Evolutionary conservation across 2,797 vertebrate species (phyloP), one percentile per base, ranked within the genome.

Genomic region (Hylomyscus alleni): DNA sequence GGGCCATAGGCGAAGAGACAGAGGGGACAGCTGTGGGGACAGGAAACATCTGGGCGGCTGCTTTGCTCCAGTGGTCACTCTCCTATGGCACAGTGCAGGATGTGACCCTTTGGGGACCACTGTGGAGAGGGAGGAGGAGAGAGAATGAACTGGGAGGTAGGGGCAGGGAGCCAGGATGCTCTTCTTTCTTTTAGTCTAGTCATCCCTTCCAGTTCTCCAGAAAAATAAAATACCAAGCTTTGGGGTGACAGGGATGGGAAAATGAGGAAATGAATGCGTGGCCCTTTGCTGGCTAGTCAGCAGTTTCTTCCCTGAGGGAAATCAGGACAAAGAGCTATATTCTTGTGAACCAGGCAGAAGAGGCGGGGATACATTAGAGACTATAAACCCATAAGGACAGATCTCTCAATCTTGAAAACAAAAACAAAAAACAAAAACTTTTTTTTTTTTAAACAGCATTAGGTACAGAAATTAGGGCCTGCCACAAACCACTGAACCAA

Each of bases 21-120:
- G 3, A 47, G 29, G 54, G 67, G 47, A 62, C 90, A n/a, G 44
- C 56, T 6, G 4, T 0, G 37, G 77, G 90, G 62, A 60, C 95
- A 93, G 97, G 98, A 97, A 97, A 92, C 97, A 95, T 93, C 97
- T 96, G 97, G 77, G 62, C 89, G 56, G 84, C 90, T 11, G 90
- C 91, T 95, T 96, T 85, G 73, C 65, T 14, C 14, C 76, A 77
- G 81, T 92, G 77, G 65, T 76, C n/a, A n/a, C n/a, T 60, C 84
- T 87, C 84, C 19, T 0, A 85, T 40, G 72, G 93, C 80, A 40
- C 58, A 56, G 52, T 92, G 67, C 93, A 76, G 97, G 96, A 96
- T 80, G 92, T 62, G 76, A 90, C 76, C 76, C 47, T 50, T 50
- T 52, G 6, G 1, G 78, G 85, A 67, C 90, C 90, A 24, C 78